Evolutionary conservation across 2,888 invertebrate genomes (phyloP).

Genomic region (Cosmopolites sordidus): DNA sequence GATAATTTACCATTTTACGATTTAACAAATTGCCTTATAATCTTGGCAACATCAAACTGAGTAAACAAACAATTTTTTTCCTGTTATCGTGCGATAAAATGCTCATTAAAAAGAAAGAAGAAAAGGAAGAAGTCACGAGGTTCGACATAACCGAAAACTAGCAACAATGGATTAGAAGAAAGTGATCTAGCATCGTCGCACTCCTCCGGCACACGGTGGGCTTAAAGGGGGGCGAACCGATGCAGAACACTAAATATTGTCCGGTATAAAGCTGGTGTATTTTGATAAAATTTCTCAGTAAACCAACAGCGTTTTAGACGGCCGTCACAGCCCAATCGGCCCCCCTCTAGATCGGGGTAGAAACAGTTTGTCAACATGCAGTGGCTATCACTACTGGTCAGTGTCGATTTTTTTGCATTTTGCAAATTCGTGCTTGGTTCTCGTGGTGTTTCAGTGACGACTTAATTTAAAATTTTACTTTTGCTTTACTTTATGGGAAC

Average conservation of each 20-base stretch:
- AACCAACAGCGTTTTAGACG: conserved; percentile 44
- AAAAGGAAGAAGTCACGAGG: no score
- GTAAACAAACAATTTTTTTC: no score
- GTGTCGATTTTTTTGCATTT: conserved; percentile 35
- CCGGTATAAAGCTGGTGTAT: conserved; percentile 42
- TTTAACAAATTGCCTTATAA: no score
- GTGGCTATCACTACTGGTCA: conserved; percentile 49
- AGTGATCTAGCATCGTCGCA: conserved; percentile 28
- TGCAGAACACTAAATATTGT: conserved; percentile 39
- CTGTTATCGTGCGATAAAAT: no score
- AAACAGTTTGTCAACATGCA: conserved; percentile 40
- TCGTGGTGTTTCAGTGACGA: conserved; percentile 26
- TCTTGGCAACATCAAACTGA: no score
- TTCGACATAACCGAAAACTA: conserved; percentile 12
- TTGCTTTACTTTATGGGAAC: conserved; percentile 17
- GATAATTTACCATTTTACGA: no score
- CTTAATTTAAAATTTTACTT: conserved; percentile 9
- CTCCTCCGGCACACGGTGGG: conserved; percentile 26
- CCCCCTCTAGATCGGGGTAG: conserved; percentile 32
- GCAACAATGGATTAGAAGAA: conserved; percentile 20
- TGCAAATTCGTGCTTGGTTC: conserved; percentile 35
- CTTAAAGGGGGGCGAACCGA: conserved; percentile 38
- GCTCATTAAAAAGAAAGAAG: no score
- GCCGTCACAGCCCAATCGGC: conserved; percentile 29
- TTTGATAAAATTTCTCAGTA: conserved; percentile 40